phyloP scores from a whole-genome alignment of 1,140 invertebrate species.

The Megalonaias nervosa region DNA sequence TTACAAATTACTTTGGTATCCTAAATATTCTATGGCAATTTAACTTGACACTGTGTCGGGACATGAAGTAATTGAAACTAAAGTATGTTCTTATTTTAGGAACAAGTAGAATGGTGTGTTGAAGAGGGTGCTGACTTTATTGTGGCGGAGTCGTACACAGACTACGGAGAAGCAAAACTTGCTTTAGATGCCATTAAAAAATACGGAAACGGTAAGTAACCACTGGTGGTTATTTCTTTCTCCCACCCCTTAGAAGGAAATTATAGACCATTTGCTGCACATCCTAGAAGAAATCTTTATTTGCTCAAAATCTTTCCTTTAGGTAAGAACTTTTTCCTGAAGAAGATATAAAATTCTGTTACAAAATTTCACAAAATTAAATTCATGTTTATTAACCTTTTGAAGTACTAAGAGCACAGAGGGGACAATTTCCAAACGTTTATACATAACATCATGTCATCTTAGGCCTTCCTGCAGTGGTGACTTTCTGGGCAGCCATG shows the following conservation, averaged over 20 bases:
- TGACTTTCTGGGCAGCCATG: constrained; percentile 37
- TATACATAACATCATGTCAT: no score
- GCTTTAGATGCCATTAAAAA: constrained; percentile 58
- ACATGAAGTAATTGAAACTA: neutral
- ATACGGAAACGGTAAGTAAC: constrained; percentile 41
- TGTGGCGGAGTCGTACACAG: constrained; percentile 58
- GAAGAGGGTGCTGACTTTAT: constrained; percentile 62
- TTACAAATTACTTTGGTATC: constrained; percentile 9
- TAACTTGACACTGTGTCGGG: neutral
- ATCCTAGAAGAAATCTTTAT: no score
- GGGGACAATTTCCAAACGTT: no score
- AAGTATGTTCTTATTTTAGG: constrained; percentile 40
- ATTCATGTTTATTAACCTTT: no score
- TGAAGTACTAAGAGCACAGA: no score
- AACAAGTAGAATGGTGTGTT: constrained; percentile 63
- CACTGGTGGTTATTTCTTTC: no score
- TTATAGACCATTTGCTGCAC: no score
- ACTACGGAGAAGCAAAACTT: constrained; percentile 57
- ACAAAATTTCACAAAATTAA: no score
- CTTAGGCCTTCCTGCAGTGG: constrained; percentile 37
- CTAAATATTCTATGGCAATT: neutral
- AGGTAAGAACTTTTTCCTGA: no score
- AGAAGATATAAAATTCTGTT: no score
- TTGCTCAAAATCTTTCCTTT: no score
- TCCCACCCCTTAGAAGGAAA: no score